Base-by-base conservation (phyloP, 2,113 vertebrate genomes). In the Zosterops hypoxanthus region DNA sequence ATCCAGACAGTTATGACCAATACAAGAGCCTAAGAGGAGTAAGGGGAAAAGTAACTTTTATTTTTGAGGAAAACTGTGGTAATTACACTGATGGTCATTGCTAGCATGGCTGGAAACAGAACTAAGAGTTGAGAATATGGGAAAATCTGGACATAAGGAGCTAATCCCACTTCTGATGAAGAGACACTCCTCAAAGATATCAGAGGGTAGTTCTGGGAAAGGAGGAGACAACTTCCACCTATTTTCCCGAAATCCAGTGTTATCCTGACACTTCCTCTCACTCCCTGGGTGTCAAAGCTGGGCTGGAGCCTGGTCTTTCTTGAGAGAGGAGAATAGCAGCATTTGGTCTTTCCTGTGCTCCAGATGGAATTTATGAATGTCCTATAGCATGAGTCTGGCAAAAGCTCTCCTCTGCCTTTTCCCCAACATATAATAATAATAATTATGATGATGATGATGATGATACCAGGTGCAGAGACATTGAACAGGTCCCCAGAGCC, bases 381-480 rank as follows among this genome's bases (percentile, higher is more conserved):
- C 11, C 12, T 23, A 36, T 5, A 64, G 3, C 14, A 34, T 5
- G 12, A 82, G 4, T 14, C 39, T 70, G 60, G 50, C 20, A 71
- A 82, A 84, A 78, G 5, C 15, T 69, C 28, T 34, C 16, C 23
- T 31, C 44, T 56, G 18, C 10, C 11, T 79, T 78, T 39, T 3
- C 29, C 26, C 8, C 12, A 7, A 5, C 1, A 5, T 28, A 18
- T 6, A 18, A 26, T 31, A 26, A 21, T 46, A 10, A 20, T 20
- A 4, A 25, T 46, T 12, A 33, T 8, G 0, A 28, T 15, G 2
- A 24, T 14, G 9, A 26, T 4, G 7, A 50, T 13, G 12, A 21
- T n/a, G 14, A 26, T 11, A 1, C 14, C 69, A 78, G 17, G 39
- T 63, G 13, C 24, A 81, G 21, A 66, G 28, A 61, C 14, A 50